Conservation (phyloP, 2,888 invertebrate genomes). For the Carabus problematicus region DNA sequence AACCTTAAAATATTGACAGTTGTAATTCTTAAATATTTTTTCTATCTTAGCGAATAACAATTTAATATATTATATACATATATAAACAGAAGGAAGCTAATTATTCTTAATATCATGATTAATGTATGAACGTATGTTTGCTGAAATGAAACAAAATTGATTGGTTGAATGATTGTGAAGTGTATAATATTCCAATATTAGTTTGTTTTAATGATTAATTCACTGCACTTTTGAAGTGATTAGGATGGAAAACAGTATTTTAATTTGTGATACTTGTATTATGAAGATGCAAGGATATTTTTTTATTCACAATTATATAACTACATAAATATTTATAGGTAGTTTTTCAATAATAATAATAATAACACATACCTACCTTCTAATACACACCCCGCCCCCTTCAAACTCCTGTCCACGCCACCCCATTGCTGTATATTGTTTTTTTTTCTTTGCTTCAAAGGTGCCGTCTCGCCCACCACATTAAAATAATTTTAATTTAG, state of each 20-base stretch:
- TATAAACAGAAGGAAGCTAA: too few relatives aligned
- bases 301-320: conserved; percentile 33
- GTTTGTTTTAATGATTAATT: conserved; percentile 14
- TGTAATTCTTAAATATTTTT: conserved; percentile 9
- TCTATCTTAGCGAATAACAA: conserved; percentile 15
- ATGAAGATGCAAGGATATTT: conserved; percentile 35
- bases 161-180: too few relatives aligned
- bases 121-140: too few relatives aligned
- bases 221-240: conserved; percentile 41
- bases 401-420: too few relatives aligned
- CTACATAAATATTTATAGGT: conserved; percentile 16
- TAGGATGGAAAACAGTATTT: conserved; percentile 33
- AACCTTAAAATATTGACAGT: not conserved
- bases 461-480: conserved; percentile 37
- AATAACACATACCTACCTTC: too few relatives aligned
- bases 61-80: not conserved
- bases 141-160: too few relatives aligned
- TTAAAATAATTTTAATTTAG: conserved; percentile 7
- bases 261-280: conserved; percentile 40
- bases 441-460: conserved; percentile 22
- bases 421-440: too few relatives aligned
- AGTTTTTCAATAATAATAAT: too few relatives aligned
- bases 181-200: conserved; percentile 34
- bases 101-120: too few relatives aligned
- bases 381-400: too few relatives aligned